Percentiles rank a stretch among this genome's conserved stretches.
Conservation (phyloP, 2,888 invertebrate species). For the Stegophylla sp. region DNA sequence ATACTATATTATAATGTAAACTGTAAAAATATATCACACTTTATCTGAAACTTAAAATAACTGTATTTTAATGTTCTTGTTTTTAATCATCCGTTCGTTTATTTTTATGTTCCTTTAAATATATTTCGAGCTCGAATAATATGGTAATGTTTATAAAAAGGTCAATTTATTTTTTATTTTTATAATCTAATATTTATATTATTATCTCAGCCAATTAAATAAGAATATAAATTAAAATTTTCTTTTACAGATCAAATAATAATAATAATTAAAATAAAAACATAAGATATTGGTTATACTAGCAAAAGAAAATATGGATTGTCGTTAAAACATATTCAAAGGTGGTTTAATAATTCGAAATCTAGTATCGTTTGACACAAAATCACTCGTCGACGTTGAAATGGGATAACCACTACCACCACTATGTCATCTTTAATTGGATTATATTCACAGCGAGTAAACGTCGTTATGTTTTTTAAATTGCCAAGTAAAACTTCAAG, state of each 20-base stretch:
- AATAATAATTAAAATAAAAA: background rate
- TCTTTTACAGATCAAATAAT: background rate
- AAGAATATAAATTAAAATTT: background rate
- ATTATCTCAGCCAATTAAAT: background rate
- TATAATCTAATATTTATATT: background rate
- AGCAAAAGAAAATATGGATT: background rate
- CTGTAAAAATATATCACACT: background rate
- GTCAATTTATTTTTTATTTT: too few species aligned
- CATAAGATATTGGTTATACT: background rate
- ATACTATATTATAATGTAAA: background rate
- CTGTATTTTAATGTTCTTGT: slow-evolving; percentile 11
- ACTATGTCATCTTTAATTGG: slow-evolving; percentile 18
- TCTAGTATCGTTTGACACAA: slow-evolving; percentile 35
- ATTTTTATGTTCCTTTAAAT: slow-evolving; percentile 26
- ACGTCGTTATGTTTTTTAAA: slow-evolving; percentile 29
- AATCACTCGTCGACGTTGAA: slow-evolving; percentile 13
- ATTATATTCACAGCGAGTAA: slow-evolving; percentile 21
- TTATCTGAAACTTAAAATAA: background rate
- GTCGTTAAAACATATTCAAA: background rate
- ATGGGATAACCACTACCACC: slow-evolving; percentile 20
- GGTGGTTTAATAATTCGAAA: slow-evolving; percentile 10
- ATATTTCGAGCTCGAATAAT: background rate
- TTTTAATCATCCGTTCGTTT: slow-evolving; percentile 34
- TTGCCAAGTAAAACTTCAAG: slow-evolving; percentile 25
- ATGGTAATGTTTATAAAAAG: slow-evolving; percentile 1